Evolutionary conservation across 2,888 invertebrate species (phyloP), one percentile per base, ranked within the genome.

Genomic region (Arrhopalites spinosus): DNA sequence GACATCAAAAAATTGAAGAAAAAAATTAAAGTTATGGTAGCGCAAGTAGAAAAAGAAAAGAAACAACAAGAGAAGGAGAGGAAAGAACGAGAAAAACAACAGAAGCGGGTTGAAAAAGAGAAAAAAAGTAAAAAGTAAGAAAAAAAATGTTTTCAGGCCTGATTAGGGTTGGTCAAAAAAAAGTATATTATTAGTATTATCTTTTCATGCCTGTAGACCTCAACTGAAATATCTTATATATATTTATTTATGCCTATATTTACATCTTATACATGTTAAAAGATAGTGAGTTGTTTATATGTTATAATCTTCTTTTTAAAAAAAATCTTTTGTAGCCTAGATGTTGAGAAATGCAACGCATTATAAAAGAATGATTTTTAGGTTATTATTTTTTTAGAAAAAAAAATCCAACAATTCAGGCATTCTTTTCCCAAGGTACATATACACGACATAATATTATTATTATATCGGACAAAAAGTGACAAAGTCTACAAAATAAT

Each of bases 1-100:
- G 94, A 94, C 86, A 94, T 94, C 85, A 90, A 90, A 79, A 90
- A 92, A 81, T 88, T 95, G 85, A 95, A 95, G 86, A 89, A 93
- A 56, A 93, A 93, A 85, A 90, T 95, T 81, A 95, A 95, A 86
- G 94, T 94, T 83, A 88, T 95, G 64, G 90, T 92, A 83, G 86
- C 90, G 77, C 91, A 91, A 84, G 90, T 90, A 45, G 91, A 91
- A 82, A 90, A 90, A 83, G 90, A 91, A 84, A 88, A 89, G 80
- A 89, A 90, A 81, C 76, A 76, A 27, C 64, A 77, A 74, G 77
- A 80, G 36, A 78, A 80, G 73, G 79, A 81, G 66, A 73, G 79
- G 68, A 78, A 75, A 50, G 77, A 77, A 69, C 43, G 73, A n/a
- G 77, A 78, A 71, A 77, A 77, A 50, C 71, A 64, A 1, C 76